Evolutionary conservation across 2,888 invertebrate species (phyloP).

Genomic region (Drosophila fungiperda): DNA sequence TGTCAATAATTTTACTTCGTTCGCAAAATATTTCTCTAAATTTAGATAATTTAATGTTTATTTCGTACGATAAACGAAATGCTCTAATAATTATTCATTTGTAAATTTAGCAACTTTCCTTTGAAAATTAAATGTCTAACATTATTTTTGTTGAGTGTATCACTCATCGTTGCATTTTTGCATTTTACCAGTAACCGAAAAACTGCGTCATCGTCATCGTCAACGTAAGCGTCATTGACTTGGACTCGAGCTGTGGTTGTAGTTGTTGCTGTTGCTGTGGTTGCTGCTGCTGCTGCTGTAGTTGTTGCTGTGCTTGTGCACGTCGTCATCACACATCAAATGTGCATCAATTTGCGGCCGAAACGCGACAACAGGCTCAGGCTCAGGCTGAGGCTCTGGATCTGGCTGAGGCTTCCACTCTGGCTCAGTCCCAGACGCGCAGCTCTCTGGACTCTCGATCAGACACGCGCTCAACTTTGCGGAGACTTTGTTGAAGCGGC

Average conservation of each 20-base stretch:
- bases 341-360: conserved; percentile 71
- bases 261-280: background rate
- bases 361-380: conserved; percentile 65
- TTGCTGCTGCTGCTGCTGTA: background rate
- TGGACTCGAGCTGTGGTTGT: conserved; percentile 7
- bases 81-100: background rate
- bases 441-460: conserved; percentile 15
- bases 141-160: conserved; percentile 1
- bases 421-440: background rate
- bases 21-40: background rate
- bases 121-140: background rate
- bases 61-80: background rate
- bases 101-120: background rate
- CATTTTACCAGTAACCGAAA: conserved; percentile 47
- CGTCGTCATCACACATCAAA: conserved; percentile 72
- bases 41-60: background rate
- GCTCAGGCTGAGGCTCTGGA: background rate
- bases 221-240: conserved; percentile 15
- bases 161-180: conserved; percentile 43
- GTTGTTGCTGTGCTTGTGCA: conserved; percentile 23
- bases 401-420: background rate
- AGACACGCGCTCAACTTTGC: conserved; percentile 66
- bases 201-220: conserved; percentile 49
- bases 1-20: background rate
- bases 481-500: conserved; percentile 33